Evolutionary conservation across 2,113 vertebrate species (phyloP), one percentile per base, ranked within the genome.

Genomic region (Tetraodon nigroviridis): DNA sequence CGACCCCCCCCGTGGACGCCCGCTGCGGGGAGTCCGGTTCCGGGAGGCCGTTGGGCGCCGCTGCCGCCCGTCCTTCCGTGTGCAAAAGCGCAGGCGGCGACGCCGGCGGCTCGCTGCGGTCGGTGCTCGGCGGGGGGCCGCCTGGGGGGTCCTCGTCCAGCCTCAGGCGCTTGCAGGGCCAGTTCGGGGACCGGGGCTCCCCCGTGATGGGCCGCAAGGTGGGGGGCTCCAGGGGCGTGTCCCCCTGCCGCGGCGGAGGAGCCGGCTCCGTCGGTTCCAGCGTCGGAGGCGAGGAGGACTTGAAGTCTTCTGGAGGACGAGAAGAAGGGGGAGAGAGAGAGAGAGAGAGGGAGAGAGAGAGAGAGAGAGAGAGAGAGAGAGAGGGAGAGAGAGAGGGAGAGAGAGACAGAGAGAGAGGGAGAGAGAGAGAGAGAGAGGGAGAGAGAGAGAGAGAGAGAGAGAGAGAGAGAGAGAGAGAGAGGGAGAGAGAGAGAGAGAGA

Each of bases 181-280:
- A 90, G 60, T 73, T 80, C 69, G 85, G 73, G 57, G 88, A 67
- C 77, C 83, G 90, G 71, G 83, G 90, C 40, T 95, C 92, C 7
- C 93, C 87, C 17, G 73, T 92, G 85, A 98, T 93, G 52, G 95
- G 95, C 78, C 93, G 93, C 79, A 98, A 91, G 0, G 84, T 98
- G 1, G 96, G 96, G 52, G 96, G 96, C 11, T 96, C 95, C 69
- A 93, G 90, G 57, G 91, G 91, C 22, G 91, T 79, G 27, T 96
- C 95, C 57, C 90, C 89, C 22, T 87, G 93, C 0, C 93, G 93
- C 22, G 94, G 88, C 56, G 92, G 91, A 44, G 93, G 94, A 14
- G 92, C 90, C 0, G 93, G 93, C 71, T 94, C 93, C 0, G 95
- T 96, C 40, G 93, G 96, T 76, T 99, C 96, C 81, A 99, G 88